These are phyloP conservation scores for Drosophila prolongata DNA, from an alignment of 2,888 invertebrate species.

Conservation along the genomic window DNA sequence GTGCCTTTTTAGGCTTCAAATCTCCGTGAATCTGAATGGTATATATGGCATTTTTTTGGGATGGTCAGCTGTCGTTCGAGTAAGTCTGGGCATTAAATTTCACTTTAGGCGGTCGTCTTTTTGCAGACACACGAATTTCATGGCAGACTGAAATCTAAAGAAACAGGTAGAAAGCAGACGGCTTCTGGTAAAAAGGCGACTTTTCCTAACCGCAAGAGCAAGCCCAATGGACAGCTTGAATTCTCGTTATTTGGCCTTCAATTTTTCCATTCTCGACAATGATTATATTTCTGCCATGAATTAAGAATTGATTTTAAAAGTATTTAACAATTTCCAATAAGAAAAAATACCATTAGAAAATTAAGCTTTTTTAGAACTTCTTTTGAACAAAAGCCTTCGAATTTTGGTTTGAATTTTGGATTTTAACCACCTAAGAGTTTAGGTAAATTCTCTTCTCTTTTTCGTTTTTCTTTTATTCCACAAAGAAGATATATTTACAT, in stretches of 20 bases:
- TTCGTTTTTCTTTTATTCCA: background rate
- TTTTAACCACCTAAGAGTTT: conserved; percentile 6
- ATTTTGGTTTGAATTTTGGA: background rate
- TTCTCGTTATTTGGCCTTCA: too few species aligned
- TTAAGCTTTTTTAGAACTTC: too few species aligned
- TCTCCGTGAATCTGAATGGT: conserved; percentile 3
- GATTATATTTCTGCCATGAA: too few species aligned
- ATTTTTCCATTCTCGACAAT: too few species aligned
- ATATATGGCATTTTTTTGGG: conserved; percentile 2
- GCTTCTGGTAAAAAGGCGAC: conserved; percentile 12
- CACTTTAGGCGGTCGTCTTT: conserved; percentile 53
- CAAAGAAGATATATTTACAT: conserved; percentile 12
- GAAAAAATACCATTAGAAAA: too few species aligned
- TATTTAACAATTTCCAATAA: too few species aligned
- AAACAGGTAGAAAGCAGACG: conserved; percentile 31
- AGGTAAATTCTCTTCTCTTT: background rate
- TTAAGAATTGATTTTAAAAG: too few species aligned
- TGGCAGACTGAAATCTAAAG: conserved; percentile 37
- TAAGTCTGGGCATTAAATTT: conserved; percentile 54
- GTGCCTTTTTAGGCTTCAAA: conserved; percentile 27
- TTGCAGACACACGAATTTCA: conserved; percentile 47
- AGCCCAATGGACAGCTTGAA: conserved; percentile 14
- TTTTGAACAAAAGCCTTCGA: too few species aligned
- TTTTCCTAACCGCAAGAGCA: conserved; percentile 53
- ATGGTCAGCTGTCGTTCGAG: conserved; percentile 35